Evolutionary conservation across 2,888 invertebrate species (phyloP).

Genomic region (Drosophila yooni): DNA sequence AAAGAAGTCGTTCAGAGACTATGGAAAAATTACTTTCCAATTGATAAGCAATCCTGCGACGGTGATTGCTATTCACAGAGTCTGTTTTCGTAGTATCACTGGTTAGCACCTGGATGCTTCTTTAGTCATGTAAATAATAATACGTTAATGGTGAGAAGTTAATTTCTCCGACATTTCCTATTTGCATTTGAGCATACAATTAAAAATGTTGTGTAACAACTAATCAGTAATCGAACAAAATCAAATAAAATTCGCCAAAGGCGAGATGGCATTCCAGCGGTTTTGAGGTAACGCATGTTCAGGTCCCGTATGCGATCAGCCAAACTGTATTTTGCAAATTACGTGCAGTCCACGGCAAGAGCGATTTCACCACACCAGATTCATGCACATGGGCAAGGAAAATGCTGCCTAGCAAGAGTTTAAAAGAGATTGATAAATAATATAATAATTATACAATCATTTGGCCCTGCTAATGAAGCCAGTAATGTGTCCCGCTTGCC

Average conservation of each 20-base stretch:
- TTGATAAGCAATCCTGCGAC: conserved; percentile 86
- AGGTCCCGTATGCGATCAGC: conserved; percentile 96
- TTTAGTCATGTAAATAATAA: conserved; percentile 58
- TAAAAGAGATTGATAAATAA: conserved; percentile 82
- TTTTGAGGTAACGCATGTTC: conserved; percentile 89
- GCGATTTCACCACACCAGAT: conserved; percentile 89
- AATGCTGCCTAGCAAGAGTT: conserved; percentile 89
- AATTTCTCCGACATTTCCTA: conserved; percentile 1
- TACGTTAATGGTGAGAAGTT: conserved; percentile 10
- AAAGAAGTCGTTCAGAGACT: conserved; percentile 1
- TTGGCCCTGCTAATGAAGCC: conserved; percentile 98
- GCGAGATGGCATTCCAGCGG: conserved; percentile 92
- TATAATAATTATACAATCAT: conserved; percentile 91
- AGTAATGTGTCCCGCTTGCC: conserved; percentile 94
- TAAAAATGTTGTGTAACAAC: background rate
- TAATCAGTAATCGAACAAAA: background rate
- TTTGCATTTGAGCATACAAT: background rate
- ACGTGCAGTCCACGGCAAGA: conserved; percentile 96
- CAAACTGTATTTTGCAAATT: conserved; percentile 94
- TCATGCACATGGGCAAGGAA: conserved; percentile 97
- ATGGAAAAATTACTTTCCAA: conserved; percentile 88
- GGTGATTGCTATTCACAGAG: conserved; percentile 88
- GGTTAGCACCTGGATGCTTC: conserved; percentile 90
- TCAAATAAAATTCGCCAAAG: conserved; percentile 93
- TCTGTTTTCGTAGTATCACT: conserved; percentile 82